Evolutionary conservation across 2,888 invertebrate species (phyloP).

Genomic region (Spodoptera picta): DNA sequence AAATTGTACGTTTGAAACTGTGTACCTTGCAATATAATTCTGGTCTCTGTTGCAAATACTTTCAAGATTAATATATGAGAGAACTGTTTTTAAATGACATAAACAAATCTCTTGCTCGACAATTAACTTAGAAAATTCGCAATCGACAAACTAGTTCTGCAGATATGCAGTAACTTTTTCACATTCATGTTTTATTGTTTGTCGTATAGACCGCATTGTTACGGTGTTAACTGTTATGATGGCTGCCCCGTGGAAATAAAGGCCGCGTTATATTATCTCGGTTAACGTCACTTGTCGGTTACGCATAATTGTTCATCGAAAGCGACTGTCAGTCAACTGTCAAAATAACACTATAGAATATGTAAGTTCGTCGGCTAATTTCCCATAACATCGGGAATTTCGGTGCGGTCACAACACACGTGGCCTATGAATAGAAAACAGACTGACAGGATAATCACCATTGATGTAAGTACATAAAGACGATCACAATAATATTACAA

Average conservation of each 20-base stretch:
- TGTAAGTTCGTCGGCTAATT: constrained; percentile 74
- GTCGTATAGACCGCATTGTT: constrained; percentile 28
- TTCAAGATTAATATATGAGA: too few species aligned
- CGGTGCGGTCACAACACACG: constrained; percentile 68
- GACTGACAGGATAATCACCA: constrained; percentile 53
- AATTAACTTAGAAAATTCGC: background rate
- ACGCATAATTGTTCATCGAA: constrained; percentile 82
- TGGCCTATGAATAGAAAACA: constrained; percentile 52
- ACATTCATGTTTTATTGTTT: constrained; percentile 29
- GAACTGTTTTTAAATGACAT: background rate
- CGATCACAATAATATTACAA: constrained; percentile 14
- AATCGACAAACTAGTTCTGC: constrained; percentile 8
- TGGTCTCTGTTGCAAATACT: too few species aligned
- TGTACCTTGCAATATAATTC: too few species aligned
- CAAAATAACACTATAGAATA: constrained; percentile 75
- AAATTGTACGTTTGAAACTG: too few species aligned
- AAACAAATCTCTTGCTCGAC: background rate
- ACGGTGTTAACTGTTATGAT: constrained; percentile 44
- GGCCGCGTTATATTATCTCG: constrained; percentile 50
- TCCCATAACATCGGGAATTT: constrained; percentile 73
- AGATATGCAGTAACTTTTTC: constrained; percentile 8
- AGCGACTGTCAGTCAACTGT: constrained; percentile 86
- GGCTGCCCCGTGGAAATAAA: constrained; percentile 47
- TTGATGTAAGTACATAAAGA: constrained; percentile 32
- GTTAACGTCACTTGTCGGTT: constrained; percentile 74